A percentile compares a stretch with the other conserved stretches of the same genome.
phyloP scores from a whole-genome alignment of 2,797 vertebrate species.

The Lagocephalus sceleratus region DNA sequence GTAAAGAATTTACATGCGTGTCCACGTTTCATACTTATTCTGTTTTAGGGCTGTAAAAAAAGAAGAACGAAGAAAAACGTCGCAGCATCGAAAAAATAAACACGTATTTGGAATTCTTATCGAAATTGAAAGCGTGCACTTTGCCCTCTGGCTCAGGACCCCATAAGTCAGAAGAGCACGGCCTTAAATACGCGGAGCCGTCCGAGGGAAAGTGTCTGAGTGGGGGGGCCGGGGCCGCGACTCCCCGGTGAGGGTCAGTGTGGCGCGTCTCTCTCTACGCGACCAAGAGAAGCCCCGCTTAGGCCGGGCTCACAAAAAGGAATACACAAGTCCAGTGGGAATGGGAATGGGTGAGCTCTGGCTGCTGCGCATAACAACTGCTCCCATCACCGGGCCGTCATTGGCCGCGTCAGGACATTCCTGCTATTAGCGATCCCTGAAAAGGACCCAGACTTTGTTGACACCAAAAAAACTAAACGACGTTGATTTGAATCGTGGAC shows the following conservation, averaged over 20 bases:
- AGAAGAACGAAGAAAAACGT: no score
- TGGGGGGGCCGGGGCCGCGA: slow-evolving; percentile 27
- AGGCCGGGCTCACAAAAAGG: slow-evolving; percentile 23
- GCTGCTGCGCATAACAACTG: slow-evolving; percentile 47
- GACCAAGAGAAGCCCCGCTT: slow-evolving; percentile 41
- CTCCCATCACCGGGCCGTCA: slow-evolving; percentile 16
- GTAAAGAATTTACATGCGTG: neutral
- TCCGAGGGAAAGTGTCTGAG: slow-evolving; percentile 40
- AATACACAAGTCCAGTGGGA: slow-evolving; percentile 57
- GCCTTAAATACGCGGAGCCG: slow-evolving; percentile 51
- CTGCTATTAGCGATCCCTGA: slow-evolving; percentile 20
- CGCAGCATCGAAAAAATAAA: no score
- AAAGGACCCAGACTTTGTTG: slow-evolving; percentile 28
- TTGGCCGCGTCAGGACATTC: slow-evolving; percentile 39
- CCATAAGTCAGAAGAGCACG: slow-evolving; percentile 57
- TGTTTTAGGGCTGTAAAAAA: no score
- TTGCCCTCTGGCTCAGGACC: slow-evolving; percentile 17
- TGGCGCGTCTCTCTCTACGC: slow-evolving; percentile 58
- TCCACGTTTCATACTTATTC: no score
- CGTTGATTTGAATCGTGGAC: neutral
- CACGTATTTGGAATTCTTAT: no score
- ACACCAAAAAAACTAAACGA: no score
- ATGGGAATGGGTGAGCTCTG: slow-evolving; percentile 55
- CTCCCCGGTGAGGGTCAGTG: slow-evolving; percentile 62
- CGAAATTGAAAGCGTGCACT: neutral